Evolutionary conservation across 64 coral and sea anemone genomes (phyloP).

Genomic region (Cladopsammia gracilis): DNA sequence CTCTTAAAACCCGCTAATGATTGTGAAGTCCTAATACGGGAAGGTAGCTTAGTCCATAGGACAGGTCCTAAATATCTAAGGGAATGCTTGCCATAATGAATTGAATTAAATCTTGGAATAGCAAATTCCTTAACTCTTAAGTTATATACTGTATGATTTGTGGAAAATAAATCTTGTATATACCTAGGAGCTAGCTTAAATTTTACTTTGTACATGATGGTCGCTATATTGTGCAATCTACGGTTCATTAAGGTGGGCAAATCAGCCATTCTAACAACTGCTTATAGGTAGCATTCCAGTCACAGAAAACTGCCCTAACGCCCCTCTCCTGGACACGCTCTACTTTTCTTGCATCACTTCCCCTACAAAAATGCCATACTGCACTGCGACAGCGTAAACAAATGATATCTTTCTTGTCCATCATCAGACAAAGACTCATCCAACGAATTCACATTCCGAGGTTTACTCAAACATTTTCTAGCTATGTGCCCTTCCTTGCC

Average conservation of each 20-base stretch:
- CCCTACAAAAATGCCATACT: slow-evolving; percentile 59
- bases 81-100: slow-evolving; percentile 55
- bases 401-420: too few species aligned
- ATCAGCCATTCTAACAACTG: slow-evolving; percentile 21
- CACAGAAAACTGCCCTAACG: slow-evolving; percentile 44
- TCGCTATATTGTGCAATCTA: slow-evolving; percentile 66
- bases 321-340: slow-evolving; percentile 54
- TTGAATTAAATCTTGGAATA: slow-evolving; percentile 36
- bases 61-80: too few species aligned
- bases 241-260: slow-evolving; percentile 51
- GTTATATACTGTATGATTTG: slow-evolving; percentile 34
- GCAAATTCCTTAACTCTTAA: slow-evolving; percentile 64
- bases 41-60: too few species aligned
- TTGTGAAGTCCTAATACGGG: too few species aligned
- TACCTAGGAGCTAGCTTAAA: slow-evolving; percentile 2
- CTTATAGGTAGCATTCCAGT: slow-evolving; percentile 58
- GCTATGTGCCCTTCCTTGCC: too few species aligned
- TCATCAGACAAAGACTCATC: too few species aligned
- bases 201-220: slow-evolving; percentile 56
- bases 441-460: too few species aligned
- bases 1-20: too few species aligned
- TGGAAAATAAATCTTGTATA: not conserved
- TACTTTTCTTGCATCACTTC: slow-evolving; percentile 47
- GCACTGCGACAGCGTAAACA: not conserved
- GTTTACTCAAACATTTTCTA: too few species aligned